Evolutionary conservation across 2,797 vertebrate genomes (phyloP).

Genomic region (Nyctalus aviator): DNA sequence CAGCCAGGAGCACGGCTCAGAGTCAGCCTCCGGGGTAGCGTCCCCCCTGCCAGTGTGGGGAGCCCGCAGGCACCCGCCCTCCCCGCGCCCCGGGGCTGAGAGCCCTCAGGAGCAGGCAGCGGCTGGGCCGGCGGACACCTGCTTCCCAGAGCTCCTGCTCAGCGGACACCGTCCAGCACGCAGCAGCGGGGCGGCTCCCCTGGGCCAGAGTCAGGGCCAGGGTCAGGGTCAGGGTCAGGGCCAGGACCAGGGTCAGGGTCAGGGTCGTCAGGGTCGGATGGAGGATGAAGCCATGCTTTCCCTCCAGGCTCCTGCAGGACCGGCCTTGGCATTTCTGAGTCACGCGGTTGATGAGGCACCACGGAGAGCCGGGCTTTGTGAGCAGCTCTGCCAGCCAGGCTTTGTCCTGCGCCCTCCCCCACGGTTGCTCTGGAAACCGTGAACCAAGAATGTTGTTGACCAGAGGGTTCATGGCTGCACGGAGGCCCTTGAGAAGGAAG

Average conservation of each 20-base stretch:
- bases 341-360: slow-evolving; percentile 10
- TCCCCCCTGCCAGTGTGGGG: not conserved
- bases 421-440: not conserved
- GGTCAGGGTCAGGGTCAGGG: too few species aligned
- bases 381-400: not conserved
- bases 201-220: not conserved
- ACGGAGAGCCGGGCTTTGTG: not conserved
- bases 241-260: too few species aligned
- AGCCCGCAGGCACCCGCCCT: not conserved
- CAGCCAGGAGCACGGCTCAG: not conserved
- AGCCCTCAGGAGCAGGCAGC: not conserved
- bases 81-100: not conserved
- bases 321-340: slow-evolving; percentile 61
- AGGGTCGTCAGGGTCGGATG: too few species aligned
- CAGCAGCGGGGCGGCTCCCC: slow-evolving; percentile 19
- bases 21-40: not conserved
- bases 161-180: not conserved
- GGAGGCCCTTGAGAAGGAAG: not conserved
- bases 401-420: not conserved
- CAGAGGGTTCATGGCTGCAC: not conserved
- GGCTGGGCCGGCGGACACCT: not conserved
- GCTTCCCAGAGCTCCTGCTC: not conserved
- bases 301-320: slow-evolving; percentile 35
- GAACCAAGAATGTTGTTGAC: not conserved
- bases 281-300: slow-evolving; percentile 23